Evolutionary conservation across 2,888 invertebrate species (phyloP).

Genomic region (Yponomeuta malinellus): DNA sequence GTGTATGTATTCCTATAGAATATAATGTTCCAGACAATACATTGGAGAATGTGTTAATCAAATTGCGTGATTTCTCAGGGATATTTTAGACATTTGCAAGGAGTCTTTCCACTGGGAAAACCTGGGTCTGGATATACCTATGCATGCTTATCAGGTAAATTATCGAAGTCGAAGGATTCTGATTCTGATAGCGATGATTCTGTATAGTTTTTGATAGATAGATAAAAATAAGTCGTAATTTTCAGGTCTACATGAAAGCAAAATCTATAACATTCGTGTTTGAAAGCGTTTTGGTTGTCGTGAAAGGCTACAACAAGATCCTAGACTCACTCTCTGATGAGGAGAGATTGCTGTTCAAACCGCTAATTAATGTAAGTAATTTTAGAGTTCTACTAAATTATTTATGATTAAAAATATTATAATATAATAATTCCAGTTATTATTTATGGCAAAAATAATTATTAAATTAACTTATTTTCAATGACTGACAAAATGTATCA

Average conservation of each 20-base stretch:
- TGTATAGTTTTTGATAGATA: slow-evolving; percentile 9
- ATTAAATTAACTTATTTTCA: not conserved
- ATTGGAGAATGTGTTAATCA: not conserved
- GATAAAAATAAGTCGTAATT: not conserved
- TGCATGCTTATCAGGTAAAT: slow-evolving; percentile 76
- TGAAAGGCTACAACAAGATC: slow-evolving; percentile 86
- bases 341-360: slow-evolving; percentile 86
- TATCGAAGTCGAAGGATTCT: too few species aligned
- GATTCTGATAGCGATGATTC: slow-evolving; percentile 1
- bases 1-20: slow-evolving; percentile 56
- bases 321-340: slow-evolving; percentile 83
- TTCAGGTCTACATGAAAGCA: slow-evolving; percentile 76
- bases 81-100: slow-evolving; percentile 80
- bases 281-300: slow-evolving; percentile 82
- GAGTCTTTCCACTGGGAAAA: slow-evolving; percentile 86
- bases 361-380: slow-evolving; percentile 76
- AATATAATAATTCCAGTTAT: not conserved
- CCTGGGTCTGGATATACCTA: slow-evolving; percentile 81
- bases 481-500: not conserved
- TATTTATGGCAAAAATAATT: not conserved
- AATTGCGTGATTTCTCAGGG: slow-evolving; percentile 49
- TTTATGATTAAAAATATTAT: not conserved
- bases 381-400: slow-evolving; percentile 17
- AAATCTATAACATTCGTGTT: slow-evolving; percentile 77
- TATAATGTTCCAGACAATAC: not conserved